Percentiles rank a stretch among this genome's conserved stretches.
Conservation (phyloP, 1,140 invertebrate genomes). For the Brachionus calyciflorus region DNA sequence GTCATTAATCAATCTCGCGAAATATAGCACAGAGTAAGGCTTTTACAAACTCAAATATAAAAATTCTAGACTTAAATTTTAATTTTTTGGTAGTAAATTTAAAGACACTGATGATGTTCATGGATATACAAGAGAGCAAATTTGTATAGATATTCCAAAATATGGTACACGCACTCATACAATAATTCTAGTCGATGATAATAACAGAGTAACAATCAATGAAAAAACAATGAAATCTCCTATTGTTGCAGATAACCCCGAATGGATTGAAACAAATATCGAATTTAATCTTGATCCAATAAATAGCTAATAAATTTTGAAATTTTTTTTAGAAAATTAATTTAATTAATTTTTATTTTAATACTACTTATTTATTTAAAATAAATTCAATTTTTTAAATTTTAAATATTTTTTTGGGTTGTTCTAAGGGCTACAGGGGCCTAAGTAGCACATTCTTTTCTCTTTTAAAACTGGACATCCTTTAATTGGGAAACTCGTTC, state of each 20-base stretch:
- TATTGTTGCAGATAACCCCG: background rate
- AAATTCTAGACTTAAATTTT: too few relatives aligned
- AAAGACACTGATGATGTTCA: background rate
- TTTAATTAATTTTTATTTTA: background rate
- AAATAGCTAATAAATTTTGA: background rate
- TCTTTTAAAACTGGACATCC: conserved; percentile 18
- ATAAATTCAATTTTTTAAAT: background rate
- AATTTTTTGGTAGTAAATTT: background rate
- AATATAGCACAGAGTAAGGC: conserved; percentile 22
- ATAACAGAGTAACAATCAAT: conserved; percentile 16
- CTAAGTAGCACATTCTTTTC: background rate
- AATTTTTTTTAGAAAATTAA: conserved; percentile 18
- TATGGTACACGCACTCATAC: conserved; percentile 43
- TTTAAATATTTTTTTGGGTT: background rate
- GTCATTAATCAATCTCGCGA: conserved; percentile 1
- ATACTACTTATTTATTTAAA: background rate
- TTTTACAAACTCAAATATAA: too few relatives aligned
- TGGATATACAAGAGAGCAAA: conserved; percentile 5
- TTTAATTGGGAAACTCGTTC: background rate
- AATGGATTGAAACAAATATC: conserved; percentile 29
- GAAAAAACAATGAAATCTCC: conserved; percentile 42
- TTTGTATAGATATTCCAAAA: conserved; percentile 32
- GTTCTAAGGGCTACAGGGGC: conserved; percentile 2
- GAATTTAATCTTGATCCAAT: conserved; percentile 28
- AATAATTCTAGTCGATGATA: conserved; percentile 30